Conservation (phyloP, 2,113 vertebrate genomes). For the Elaphurus davidianus region DNA sequence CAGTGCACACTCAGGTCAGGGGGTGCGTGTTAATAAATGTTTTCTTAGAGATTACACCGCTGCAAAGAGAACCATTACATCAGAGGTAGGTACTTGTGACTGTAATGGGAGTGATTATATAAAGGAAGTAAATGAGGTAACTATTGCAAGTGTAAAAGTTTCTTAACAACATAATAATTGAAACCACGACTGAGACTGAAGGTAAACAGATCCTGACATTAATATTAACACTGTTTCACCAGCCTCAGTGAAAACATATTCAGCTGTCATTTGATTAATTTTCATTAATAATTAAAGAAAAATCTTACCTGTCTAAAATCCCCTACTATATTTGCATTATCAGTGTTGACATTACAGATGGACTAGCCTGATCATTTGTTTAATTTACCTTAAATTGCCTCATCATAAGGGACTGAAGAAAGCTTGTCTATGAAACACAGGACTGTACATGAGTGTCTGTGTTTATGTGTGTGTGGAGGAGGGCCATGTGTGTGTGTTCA, state of each 20-base stretch:
- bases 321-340: constrained; percentile 3
- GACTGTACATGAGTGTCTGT: neutral
- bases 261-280: constrained; percentile 43
- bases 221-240: constrained; percentile 16
- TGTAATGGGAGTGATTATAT: neutral
- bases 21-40: neutral
- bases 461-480: neutral
- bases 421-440: neutral
- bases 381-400: neutral
- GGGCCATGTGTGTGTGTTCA: neutral
- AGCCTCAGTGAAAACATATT: neutral
- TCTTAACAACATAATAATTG: constrained; percentile 44
- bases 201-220: constrained; percentile 36
- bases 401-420: neutral
- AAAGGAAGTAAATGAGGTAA: constrained; percentile 32
- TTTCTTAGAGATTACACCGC: neutral
- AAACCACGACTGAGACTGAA: constrained; percentile 12
- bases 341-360: constrained; percentile 9
- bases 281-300: constrained; percentile 51
- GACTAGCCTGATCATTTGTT: constrained; percentile 11
- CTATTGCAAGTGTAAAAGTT: constrained; percentile 12
- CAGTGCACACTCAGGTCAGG: neutral
- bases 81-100: neutral
- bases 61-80: constrained; percentile 24
- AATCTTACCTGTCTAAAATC: constrained; percentile 10